Evolutionary conservation across 2,888 invertebrate genomes (phyloP), one percentile per base, ranked within the genome.

Genomic region (Brachyptera risi): DNA sequence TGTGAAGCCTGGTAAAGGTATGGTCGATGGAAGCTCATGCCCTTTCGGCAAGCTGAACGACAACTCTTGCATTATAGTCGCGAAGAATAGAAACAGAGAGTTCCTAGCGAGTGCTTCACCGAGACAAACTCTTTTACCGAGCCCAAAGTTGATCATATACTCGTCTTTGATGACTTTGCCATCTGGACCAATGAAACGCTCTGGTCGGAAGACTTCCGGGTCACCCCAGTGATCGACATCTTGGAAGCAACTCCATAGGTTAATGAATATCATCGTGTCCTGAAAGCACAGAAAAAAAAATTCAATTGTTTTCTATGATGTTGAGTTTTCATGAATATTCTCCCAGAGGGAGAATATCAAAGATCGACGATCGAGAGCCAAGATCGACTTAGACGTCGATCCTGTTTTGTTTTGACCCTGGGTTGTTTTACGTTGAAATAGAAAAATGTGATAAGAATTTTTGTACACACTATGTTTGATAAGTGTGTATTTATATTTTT

Each of bases 191-290:
- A 68, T 56, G 50, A 65, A 65, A 9, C 68, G 61, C 57, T 67
- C 66, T 1, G 68, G 68, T 17, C 67, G 56, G 58, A 68, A 68
- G 13, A 51, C 62, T 37, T 68, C 65, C 19, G 68, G 68, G 57
- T 68, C 68, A 7, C 65, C 64, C 68, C 68, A 68, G 31, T 64
- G 63, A 1, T 60, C 57, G 1, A 38, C 56, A 57, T 68, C 68
- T 27, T 64, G 62, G 13, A 59, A 56, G 13, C 67, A 24, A 24
- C 62, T 61, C 61, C 65, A 62, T 7, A 68, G 23, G 38, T 64
- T 68, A 5, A 65, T 17, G 7, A 61, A 37, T 4, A 67, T 21
- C 17, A 62, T 54, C 2, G 66, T 63, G 38, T 60, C 62, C 66
- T 67, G 47, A 31, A 11, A 31, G 11, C 7, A 5, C n/a, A n/a